Evolutionary conservation across 2,797 vertebrate species (phyloP).

Genomic region (Pangasius larnaudii): DNA sequence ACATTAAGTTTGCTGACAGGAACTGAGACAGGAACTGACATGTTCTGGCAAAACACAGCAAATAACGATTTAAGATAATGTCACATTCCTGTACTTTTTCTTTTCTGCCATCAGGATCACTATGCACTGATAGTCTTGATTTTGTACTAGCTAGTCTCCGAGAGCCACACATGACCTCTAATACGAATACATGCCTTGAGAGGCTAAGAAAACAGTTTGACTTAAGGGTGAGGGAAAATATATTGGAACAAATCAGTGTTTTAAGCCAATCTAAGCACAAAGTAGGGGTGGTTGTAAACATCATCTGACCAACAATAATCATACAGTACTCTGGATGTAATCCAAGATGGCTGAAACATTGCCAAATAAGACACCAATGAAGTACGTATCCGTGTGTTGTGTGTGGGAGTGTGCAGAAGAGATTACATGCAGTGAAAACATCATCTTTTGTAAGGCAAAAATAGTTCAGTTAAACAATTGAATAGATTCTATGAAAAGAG

Average conservation of each 20-base stretch:
- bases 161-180: not conserved
- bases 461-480: slow-evolving; percentile 10
- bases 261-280: slow-evolving; percentile 13
- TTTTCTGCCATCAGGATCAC: not conserved
- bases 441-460: slow-evolving; percentile 4
- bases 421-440: not conserved
- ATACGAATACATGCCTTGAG: not conserved
- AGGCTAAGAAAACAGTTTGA: not conserved
- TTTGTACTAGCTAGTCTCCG: not conserved
- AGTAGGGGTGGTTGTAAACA: not conserved
- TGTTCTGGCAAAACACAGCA: not conserved
- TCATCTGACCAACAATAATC: slow-evolving; percentile 9
- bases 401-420: not conserved
- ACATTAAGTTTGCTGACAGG: not conserved
- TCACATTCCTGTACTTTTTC: not conserved
- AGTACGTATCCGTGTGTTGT: not conserved
- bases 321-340: not conserved
- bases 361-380: not conserved
- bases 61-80: not conserved
- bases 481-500: not conserved
- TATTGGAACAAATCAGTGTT: not conserved
- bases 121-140: not conserved
- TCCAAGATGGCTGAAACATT: not conserved
- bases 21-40: not conserved
- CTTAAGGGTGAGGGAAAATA: not conserved